Conservation (phyloP, 1,140 invertebrate genomes). For the Drosophila setifemur region DNA sequence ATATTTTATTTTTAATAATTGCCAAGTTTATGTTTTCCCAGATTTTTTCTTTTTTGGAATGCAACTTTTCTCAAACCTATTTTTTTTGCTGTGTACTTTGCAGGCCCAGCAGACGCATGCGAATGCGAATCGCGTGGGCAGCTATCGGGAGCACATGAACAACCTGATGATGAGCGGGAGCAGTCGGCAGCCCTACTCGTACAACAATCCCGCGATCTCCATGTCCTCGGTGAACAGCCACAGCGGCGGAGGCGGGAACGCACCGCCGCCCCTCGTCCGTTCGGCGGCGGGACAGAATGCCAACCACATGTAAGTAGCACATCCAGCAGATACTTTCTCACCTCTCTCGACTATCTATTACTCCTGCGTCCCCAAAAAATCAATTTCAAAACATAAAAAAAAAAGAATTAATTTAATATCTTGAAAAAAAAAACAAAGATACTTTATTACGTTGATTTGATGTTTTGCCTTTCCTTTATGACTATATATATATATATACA, state of each 20-base stretch:
- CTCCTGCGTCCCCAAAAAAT: slow-evolving; percentile 9
- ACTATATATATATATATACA: slow-evolving; percentile 18
- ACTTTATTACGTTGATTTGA: slow-evolving; percentile 30
- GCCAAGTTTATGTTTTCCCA: neutral
- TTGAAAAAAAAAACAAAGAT: neutral
- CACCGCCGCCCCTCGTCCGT: slow-evolving; percentile 74
- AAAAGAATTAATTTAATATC: neutral
- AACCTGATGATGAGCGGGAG: slow-evolving; percentile 72
- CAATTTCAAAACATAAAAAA: neutral
- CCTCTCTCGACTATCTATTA: slow-evolving; percentile 22
- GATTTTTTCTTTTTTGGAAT: neutral
- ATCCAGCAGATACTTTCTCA: neutral
- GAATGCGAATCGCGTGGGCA: slow-evolving; percentile 59
- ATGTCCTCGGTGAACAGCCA: slow-evolving; percentile 80
- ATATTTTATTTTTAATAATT: too few species aligned
- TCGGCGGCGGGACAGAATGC: slow-evolving; percentile 76
- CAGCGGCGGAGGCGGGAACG: slow-evolving; percentile 66
- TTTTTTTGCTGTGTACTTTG: neutral
- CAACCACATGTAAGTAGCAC: slow-evolving; percentile 72
- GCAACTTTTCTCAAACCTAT: neutral
- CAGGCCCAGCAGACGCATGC: slow-evolving; percentile 71
- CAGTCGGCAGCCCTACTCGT: slow-evolving; percentile 71
- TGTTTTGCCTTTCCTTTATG: slow-evolving; percentile 14
- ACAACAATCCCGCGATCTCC: slow-evolving; percentile 78
- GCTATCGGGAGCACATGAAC: slow-evolving; percentile 75